Evolutionary conservation across 2,797 vertebrate genomes (phyloP).

Genomic region (Erpetoichthys calabaricus): DNA sequence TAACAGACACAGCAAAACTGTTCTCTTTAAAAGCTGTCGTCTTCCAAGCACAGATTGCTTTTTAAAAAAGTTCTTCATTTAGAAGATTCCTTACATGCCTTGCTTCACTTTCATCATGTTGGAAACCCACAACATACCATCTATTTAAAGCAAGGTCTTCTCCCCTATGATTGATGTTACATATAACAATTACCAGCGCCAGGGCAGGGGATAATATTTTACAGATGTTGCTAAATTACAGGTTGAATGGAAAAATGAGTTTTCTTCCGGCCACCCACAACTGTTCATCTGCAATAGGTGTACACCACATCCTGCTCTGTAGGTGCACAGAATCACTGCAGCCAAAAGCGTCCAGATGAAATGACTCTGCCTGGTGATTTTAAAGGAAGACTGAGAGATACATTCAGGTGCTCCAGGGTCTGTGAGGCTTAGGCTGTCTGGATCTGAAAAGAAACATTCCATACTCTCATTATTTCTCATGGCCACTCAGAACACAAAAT

Average conservation of each 20-base stretch:
- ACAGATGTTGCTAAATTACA: constrained; percentile 81
- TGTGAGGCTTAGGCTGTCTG: too few relatives aligned
- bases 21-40: constrained; percentile 4
- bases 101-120: constrained; percentile 39
- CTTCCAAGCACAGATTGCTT: constrained; percentile 14
- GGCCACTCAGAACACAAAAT: too few relatives aligned
- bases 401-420: constrained; percentile 19
- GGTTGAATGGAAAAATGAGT: constrained; percentile 55
- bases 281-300: constrained; percentile 64
- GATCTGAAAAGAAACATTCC: too few relatives aligned
- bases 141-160: constrained; percentile 64
- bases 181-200: constrained; percentile 73
- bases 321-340: constrained; percentile 50
- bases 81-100: constrained; percentile 17
- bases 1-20: constrained; percentile 3
- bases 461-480: too few relatives aligned
- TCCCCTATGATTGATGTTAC: constrained; percentile 70
- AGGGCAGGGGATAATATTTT: constrained; percentile 70
- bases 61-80: constrained; percentile 20
- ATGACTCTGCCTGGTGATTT: constrained; percentile 56
- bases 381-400: constrained; percentile 43
- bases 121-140: constrained; percentile 50
- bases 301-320: constrained; percentile 51
- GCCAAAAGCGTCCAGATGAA: constrained; percentile 51
- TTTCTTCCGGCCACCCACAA: constrained; percentile 79